phyloP scores from a whole-genome alignment of 2,113 vertebrate genomes.

The Sander vitreus region DNA sequence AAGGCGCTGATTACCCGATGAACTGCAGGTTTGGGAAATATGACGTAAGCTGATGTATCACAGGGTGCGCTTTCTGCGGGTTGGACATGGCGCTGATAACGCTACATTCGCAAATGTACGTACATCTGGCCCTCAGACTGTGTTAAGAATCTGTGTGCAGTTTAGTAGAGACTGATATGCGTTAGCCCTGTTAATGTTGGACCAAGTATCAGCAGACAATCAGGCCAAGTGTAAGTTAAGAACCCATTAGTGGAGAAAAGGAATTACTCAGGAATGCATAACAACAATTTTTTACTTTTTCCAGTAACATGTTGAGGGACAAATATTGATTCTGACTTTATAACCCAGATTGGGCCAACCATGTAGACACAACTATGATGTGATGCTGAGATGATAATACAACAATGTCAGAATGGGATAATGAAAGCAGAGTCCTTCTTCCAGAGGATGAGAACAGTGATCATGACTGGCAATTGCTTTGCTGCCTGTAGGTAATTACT shows the following conservation, averaged over 20 bases:
- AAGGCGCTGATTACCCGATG: too few relatives aligned
- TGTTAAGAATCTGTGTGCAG: background rate
- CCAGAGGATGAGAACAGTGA: background rate
- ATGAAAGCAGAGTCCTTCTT: background rate
- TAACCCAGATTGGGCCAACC: background rate
- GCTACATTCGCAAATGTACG: too few relatives aligned
- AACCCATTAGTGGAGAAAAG: background rate
- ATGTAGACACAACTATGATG: background rate
- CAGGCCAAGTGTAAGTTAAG: constrained; percentile 19
- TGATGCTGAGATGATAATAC: background rate
- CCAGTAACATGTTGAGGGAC: background rate
- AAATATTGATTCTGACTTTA: background rate
- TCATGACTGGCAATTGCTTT: background rate
- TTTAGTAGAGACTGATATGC: constrained; percentile 7
- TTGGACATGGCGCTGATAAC: too few relatives aligned
- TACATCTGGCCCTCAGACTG: background rate
- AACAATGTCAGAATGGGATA: background rate
- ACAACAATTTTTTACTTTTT: constrained; percentile 20
- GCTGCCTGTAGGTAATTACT: background rate
- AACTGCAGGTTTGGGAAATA: too few relatives aligned
- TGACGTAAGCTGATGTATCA: too few relatives aligned
- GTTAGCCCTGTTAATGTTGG: constrained; percentile 41
- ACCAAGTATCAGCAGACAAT: constrained; percentile 50
- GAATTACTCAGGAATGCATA: constrained; percentile 50
- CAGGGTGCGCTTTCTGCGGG: too few relatives aligned